Evolutionary conservation across 2,888 invertebrate species (phyloP), one percentile per base, ranked within the genome.

Genomic region (Alcis repandata): DNA sequence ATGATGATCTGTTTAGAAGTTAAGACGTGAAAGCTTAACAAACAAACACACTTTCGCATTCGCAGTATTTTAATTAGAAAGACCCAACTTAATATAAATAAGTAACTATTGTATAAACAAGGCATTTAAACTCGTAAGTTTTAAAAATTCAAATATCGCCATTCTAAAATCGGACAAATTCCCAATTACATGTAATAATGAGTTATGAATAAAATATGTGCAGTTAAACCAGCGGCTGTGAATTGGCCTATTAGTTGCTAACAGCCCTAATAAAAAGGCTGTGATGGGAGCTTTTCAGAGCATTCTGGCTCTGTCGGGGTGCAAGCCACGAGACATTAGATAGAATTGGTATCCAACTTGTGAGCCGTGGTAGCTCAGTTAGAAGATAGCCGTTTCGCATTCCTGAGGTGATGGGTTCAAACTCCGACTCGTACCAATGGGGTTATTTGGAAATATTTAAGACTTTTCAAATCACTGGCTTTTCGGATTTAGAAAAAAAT

Each of bases 191-290:
- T 1, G 3, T 15, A 17, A 17, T 2, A 11, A 43, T 43, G 17
- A 43, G 17, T 11, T 8, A 46, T 46, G 22, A n/a, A 46, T 46
- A 22, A 22, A 46, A 22, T n/a, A 7, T 22, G 46, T 46, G 41
- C 59, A 59, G 59, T 59, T 54, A 43, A 59, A 56, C 38, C 46
- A 27, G 13, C 54, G 43, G 54, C 43, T 59, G 41, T 36, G 46
- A 51, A 64, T 54, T 7, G 48, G 36, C 41, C 64, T n/a, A 59
- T 64, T 64, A 54, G 49, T 56, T 36, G 49, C 41, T 63, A 51
- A 64, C 51, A 20, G 59, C 54, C 48, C 32, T 36, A 54, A 59
- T 59, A 64, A 64, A 63, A 64, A 49, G 58, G 48, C 63, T 46
- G 58, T 27, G 57, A 45, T 22, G 57, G 51, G 51, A 46, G 13